Conservation (phyloP, 2,888 invertebrate genomes). For the Drosophila phalerata region DNA sequence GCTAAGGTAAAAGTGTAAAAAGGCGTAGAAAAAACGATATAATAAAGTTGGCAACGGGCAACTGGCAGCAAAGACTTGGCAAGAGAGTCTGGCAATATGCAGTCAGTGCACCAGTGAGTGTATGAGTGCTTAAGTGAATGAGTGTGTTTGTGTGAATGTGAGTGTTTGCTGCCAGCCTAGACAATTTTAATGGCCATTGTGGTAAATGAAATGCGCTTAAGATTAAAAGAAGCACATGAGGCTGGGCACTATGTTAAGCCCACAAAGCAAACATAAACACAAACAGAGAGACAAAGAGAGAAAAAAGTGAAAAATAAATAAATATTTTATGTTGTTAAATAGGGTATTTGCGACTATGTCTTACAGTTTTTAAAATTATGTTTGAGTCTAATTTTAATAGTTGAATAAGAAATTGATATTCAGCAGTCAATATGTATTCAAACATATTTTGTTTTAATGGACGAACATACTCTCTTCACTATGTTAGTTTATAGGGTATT, state of each 20-base stretch:
- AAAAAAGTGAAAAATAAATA: constrained; percentile 12
- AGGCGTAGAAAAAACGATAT: constrained; percentile 37
- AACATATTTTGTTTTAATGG: accelerated
- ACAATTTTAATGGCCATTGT: constrained; percentile 74
- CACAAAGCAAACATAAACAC: constrained; percentile 75
- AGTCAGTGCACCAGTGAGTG: constrained; percentile 20
- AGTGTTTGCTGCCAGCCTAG: constrained; percentile 45
- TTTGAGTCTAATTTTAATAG: background rate
- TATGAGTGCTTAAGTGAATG: constrained; percentile 5
- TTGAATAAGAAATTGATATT: background rate
- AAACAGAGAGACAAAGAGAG: constrained; percentile 39
- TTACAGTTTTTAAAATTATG: background rate
- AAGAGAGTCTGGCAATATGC: constrained; percentile 17
- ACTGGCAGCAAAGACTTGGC: constrained; percentile 27
- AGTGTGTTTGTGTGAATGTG: constrained; percentile 2
- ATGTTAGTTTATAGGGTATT: constrained; percentile 18
- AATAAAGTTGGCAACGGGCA: constrained; percentile 40
- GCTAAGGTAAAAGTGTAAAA: constrained; percentile 41
- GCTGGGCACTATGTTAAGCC: constrained; percentile 64
- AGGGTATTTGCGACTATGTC: background rate
- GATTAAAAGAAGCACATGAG: constrained; percentile 67
- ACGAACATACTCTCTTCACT: background rate
- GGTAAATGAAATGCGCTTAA: constrained; percentile 80
- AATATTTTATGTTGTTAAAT: constrained; percentile 4
- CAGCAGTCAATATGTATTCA: background rate